phyloP scores from a whole-genome alignment of 2,888 invertebrate genomes.

The Zygaena filipendulae region DNA sequence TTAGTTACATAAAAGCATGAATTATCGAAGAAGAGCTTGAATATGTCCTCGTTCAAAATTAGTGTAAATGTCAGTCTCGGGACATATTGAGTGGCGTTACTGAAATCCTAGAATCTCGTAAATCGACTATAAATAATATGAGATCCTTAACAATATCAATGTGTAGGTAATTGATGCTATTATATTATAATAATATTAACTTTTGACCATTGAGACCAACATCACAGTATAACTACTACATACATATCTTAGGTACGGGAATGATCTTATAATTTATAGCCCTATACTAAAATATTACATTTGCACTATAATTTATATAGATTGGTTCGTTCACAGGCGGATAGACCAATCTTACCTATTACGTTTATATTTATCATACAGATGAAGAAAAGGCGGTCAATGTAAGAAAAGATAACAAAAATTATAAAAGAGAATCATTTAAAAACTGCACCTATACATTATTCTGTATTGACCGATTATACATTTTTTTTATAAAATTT shows the following conservation, averaged over 20 bases:
- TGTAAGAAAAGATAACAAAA: too few relatives aligned
- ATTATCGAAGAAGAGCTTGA: too few relatives aligned
- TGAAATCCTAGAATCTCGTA: too few relatives aligned
- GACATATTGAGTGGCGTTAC: too few relatives aligned
- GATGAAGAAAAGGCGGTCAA: too few relatives aligned
- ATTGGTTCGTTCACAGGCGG: conserved; percentile 44
- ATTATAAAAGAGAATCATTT: too few relatives aligned
- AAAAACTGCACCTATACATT: too few relatives aligned
- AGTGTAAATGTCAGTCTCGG: too few relatives aligned
- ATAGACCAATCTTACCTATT: conserved; percentile 26
- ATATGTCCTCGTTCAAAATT: too few relatives aligned
- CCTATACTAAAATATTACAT: conserved; percentile 45
- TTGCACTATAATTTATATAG: conserved; percentile 49
- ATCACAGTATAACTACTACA: conserved; percentile 64
- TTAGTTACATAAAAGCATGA: too few relatives aligned
- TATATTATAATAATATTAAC: conserved; percentile 48
- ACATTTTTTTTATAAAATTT: too few relatives aligned
- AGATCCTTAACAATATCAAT: conserved; percentile 64
- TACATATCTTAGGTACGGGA: conserved; percentile 63
- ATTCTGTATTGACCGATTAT: too few relatives aligned
- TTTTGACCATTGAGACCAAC: conserved; percentile 65
- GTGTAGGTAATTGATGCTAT: conserved; percentile 60
- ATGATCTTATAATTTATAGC: conserved; percentile 49
- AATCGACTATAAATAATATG: conserved; percentile 61
- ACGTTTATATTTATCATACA: conserved; percentile 11